These are phyloP conservation scores for Porites lobata DNA, from an alignment of 92 coral and sea anemone genomes.

Conservation along the genomic window DNA sequence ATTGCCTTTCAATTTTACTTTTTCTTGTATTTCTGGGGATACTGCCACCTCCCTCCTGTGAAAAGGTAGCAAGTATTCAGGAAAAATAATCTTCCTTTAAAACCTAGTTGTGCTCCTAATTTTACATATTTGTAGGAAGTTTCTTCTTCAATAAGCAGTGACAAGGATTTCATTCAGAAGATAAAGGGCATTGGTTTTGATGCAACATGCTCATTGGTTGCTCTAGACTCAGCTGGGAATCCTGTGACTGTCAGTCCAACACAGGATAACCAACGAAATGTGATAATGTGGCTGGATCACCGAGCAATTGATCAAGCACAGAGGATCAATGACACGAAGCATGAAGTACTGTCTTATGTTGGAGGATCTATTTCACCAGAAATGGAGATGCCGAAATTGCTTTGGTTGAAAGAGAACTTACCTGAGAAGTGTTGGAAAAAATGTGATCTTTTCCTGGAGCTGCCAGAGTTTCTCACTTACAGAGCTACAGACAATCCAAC, in stretches of 20 bases:
- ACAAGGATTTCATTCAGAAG: constrained; percentile 38
- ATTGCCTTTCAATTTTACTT: too few relatives aligned
- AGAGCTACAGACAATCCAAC: constrained; percentile 80
- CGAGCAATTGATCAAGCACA: constrained; percentile 91
- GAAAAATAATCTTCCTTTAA: too few relatives aligned
- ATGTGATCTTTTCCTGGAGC: constrained; percentile 80
- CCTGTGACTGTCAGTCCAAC: constrained; percentile 82
- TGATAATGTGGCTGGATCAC: constrained; percentile 97
- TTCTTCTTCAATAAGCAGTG: not conserved
- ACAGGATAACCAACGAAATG: constrained; percentile 69
- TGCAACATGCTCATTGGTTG: constrained; percentile 96
- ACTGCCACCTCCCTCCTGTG: too few relatives aligned
- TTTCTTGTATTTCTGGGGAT: too few relatives aligned
- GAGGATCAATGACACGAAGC: constrained; percentile 71
- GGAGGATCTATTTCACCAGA: constrained; percentile 96
- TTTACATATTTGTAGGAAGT: constrained; percentile 4
- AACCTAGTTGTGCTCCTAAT: not conserved
- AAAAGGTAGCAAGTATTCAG: too few relatives aligned
- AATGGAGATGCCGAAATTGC: constrained; percentile 94
- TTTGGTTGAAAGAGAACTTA: constrained; percentile 90
- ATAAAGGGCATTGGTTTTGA: constrained; percentile 96
- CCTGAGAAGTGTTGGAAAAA: constrained; percentile 72
- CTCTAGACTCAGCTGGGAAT: constrained; percentile 69
- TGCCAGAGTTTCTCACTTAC: constrained; percentile 91
- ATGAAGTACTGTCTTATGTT: constrained; percentile 88